Base-by-base conservation (phyloP, 1,140 invertebrate species). In the Carposina sasakii region DNA sequence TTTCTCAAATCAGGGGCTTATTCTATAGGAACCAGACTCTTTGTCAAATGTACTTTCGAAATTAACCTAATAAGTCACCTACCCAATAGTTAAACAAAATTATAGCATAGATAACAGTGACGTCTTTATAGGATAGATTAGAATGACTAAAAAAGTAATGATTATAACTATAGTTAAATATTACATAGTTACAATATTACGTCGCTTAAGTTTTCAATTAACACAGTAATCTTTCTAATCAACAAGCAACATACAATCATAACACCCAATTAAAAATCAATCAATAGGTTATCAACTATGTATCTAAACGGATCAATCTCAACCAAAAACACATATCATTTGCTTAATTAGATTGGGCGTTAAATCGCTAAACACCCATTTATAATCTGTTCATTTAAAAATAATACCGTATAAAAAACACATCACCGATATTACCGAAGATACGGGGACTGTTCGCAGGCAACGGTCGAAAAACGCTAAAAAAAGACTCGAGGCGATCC, bases 281-380 rank as follows among this genome's bases (percentile, higher is more conserved):
- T 73, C 64, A 74, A 68, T 54, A 63, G 71, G 65, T 70, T 72
- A 60, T 44, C 47, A 52, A 59, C 48, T 42, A 54, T 67, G 65
- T 66, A 61, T 2, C 8, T 2, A 19, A 39, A 45, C 43, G 56
- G 48, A 54, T 55, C 56, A 9, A 63, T 66, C 60, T 63, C 56
- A 48, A 53, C 53, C 58, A 54, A 79, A 83, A 83, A 75, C 77
- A 83, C 79, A 83, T 83, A 83, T 83, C 79, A 81, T 83, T 81
- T 83, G 65, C 74, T 74, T 83, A 83, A 83, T 83, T 79, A 81
- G 76, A 83, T 81, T 81, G 79, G 76, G 79, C 79, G 79, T 83
- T 83, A 83, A 83, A 83, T 83, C 79, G 79, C 75, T 68, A 77
- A 81, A 81, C 76, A 74, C 71, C 69, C 79, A 79, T 83, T 81